Conservation (phyloP, 1,140 invertebrate species). For the Zaprionus taronus region DNA sequence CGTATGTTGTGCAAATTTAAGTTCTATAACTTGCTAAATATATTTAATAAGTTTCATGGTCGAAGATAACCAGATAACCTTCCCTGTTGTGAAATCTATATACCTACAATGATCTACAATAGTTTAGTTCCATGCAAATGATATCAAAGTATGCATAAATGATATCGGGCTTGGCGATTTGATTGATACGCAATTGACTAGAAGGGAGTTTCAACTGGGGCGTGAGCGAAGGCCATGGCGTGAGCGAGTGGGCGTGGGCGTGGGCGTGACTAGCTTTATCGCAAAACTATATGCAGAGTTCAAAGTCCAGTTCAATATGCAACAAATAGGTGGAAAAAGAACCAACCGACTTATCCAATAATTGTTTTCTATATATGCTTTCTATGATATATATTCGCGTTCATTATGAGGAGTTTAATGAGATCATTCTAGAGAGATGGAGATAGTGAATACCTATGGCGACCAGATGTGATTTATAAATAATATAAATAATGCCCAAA, state of each 20-base stretch:
- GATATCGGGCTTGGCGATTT: background rate
- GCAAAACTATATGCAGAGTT: background rate
- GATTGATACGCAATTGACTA: constrained; percentile 1
- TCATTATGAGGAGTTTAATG: background rate
- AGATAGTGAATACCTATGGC: background rate
- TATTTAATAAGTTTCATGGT: background rate
- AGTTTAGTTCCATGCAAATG: background rate
- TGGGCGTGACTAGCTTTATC: background rate
- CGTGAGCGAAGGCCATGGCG: background rate
- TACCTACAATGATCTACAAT: background rate
- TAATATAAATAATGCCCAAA: background rate
- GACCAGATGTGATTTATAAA: background rate
- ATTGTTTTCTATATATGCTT: background rate
- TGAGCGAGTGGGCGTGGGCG: background rate
- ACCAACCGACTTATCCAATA: background rate
- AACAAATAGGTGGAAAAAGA: background rate
- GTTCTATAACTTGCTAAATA: no score
- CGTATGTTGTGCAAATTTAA: no score
- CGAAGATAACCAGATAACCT: background rate
- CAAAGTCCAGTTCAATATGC: background rate
- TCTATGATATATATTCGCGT: background rate
- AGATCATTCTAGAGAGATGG: background rate
- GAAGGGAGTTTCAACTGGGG: background rate
- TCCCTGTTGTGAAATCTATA: background rate
- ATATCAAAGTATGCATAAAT: background rate